A percentile compares a stretch with the other conserved stretches of the same genome.
Evolutionary conservation across 2,797 vertebrate species (phyloP).

Genomic region (Peromyscus aztecus): DNA sequence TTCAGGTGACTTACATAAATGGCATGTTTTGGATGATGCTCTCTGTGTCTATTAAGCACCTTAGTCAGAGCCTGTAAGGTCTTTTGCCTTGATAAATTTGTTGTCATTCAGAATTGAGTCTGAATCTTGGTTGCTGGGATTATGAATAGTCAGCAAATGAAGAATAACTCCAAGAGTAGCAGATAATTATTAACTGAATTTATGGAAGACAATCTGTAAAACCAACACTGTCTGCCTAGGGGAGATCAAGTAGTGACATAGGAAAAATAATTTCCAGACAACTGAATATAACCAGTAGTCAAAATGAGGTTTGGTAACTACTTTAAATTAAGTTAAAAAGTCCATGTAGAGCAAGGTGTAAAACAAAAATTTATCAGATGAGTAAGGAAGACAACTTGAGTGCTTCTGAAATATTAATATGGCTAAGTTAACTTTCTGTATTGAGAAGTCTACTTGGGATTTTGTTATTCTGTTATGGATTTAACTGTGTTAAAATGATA

Average conservation of each 20-base stretch:
- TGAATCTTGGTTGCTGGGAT: neutral
- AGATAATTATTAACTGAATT: neutral
- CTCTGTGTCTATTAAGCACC: neutral
- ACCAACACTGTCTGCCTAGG: neutral
- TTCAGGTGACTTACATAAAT: neutral
- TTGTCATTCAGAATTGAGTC: neutral
- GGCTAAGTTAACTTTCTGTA: neutral
- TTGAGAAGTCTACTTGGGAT: neutral
- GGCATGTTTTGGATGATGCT: neutral
- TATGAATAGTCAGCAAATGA: conserved; percentile 1
- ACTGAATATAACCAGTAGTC: neutral
- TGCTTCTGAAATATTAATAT: neutral
- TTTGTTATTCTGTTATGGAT: neutral
- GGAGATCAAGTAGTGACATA: neutral
- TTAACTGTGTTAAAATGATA: neutral
- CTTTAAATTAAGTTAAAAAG: neutral
- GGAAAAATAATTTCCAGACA: conserved; percentile 2
- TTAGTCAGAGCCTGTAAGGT: neutral
- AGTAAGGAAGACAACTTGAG: neutral
- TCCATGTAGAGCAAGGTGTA: neutral
- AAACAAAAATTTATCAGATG: neutral
- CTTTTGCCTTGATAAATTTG: neutral
- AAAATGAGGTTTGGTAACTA: neutral
- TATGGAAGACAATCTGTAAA: neutral
- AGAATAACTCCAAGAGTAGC: neutral